Base-by-base conservation (phyloP, 2,888 invertebrate species). In the Brassicogethes aeneus region DNA sequence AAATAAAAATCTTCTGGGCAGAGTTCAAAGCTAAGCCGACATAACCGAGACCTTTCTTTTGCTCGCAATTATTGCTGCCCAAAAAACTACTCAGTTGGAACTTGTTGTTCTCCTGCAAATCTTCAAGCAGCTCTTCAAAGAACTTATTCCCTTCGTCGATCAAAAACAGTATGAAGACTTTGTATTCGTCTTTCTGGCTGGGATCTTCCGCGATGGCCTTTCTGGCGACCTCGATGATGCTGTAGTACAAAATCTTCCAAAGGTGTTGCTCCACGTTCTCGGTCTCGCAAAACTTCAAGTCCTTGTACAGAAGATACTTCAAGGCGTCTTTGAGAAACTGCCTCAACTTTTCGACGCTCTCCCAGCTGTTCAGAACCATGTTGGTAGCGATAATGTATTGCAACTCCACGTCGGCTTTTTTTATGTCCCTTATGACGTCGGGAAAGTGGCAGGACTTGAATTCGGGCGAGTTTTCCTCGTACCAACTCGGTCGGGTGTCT, bases 181-280 rank as follows among this genome's bases (percentile, higher is more conserved):
- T 82, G 53, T 79, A 77, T 51, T 77, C 73, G 12, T 79, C 75
- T 46, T 80, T 80, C 44, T 77, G 75, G 1, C 78, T 74, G 1
- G 75, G 62, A 53, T 77, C 75, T 56, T 81, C 73, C 1, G 69
- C 64, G 57, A 81, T 76, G 48, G 75, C 77, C 62, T 83, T 85
- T 50, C 89, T 74, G 53, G 90, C 71, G 51, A 82, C 74, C 66
- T 93, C 92, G 50, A 93, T 89, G 47, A 90, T 81, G 62, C 85
- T 85, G 62, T 94, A 86, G 65, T 86, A 94, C 2, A 90, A 73
- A 45, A 90, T 77, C 66, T 91, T 92, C 94, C 94, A 94, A 65
- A 94, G 81, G 60, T 86, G 82, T 57, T 87, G 85, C 59, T 94
- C 94, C 5, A 91, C 80, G 61, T 91, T 90, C 59, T 89, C 85